Evolutionary conservation across 2,888 invertebrate genomes (phyloP), one percentile per base, ranked within the genome.

Genomic region (Nomada ferruginata): DNA sequence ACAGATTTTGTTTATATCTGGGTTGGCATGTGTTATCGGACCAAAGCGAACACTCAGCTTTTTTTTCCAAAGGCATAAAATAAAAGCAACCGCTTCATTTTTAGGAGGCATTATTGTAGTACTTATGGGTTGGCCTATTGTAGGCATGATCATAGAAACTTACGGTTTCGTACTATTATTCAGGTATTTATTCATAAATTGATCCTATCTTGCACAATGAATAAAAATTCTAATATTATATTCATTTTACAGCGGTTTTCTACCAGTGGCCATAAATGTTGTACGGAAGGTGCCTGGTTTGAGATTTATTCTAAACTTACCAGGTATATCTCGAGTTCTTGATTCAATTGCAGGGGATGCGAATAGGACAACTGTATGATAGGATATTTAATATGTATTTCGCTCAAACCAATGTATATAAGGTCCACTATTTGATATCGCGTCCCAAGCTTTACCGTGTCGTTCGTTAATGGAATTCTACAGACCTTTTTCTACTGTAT

Each of bases 61-160:
- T 94, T 99, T 99, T 95, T 99, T 99, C 94, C 99, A 99, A 94
- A 95, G 96, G 86, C 99, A 99, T 93, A 99, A 99, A 95, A 94
- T 97, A 70, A 98, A 97, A 95, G 99, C 98, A 0, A 97, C 98
- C 0, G 94, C 96, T 1, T 96, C 97, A 0, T 99, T 99, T 94
- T 97, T 99, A 91, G 97, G 98, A 18, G 99, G 99, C 2, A 98
- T 99, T 88, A 94, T 96, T 7, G 95, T 99, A 69, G 99, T 99
- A 42, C 95, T 99, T 15, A 93, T 99, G 52, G 99, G 99, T 13
- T 99, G 98, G 97, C 99, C 99, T 0, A 95, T 99, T 88, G 94
- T 99, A 76, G 99, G 99, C 81, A 99, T 99, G 98, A 95, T 98
- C 61, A 95, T 99, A 87, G 99, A 99, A 95, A 96, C 97, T 59